Base-by-base conservation (phyloP, 1,140 invertebrate genomes). In the Nasonia longicornis region DNA sequence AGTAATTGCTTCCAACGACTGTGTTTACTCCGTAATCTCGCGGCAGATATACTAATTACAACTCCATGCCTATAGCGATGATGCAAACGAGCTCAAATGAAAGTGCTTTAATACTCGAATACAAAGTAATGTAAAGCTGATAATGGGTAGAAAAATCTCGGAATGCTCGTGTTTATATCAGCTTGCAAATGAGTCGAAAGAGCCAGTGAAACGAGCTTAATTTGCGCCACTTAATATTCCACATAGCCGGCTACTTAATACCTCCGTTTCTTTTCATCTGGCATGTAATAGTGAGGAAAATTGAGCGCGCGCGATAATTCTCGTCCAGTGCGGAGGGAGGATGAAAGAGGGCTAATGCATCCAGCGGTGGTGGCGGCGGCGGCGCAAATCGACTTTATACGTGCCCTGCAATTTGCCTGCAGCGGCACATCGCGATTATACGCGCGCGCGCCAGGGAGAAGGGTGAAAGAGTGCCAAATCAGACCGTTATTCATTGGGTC, bases 261-360 rank as follows among this genome's bases (percentile, higher is more conserved):
- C 45, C 45, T 48, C 14, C 45, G 45, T 48, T 48, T 48, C 63
- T 26, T 64, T 10, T 22, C 63, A 64, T 2, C 45, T 48, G 63
- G 22, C n/a, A 42, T 12, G 16, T 35, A 14, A 12, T 35, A 6
- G 31, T 14, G 20, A 12, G 16, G 73, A 63, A 74, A 75, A 75
- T 75, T 75, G 14, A 75, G 31, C 42, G 31, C 52, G 73, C 42
- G 52, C 73, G 73, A 64, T 75, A 75, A 63, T 75, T 75, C 45
- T 22, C 48, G 20, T 16, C 63, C 3, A 11, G 45, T 16, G 12
- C 12, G 14, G 45, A 48, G 45, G 11, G 1, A 48, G 12, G 45
- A 48, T 2, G 14, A 48, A 42, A 42, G 38, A 42, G 67, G 67
- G 14, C 69, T 38, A 71, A 71, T 71, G 35, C 10, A 69, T 11